phyloP scores from a whole-genome alignment of 2,888 invertebrate species.

The Diloba caeruleocephala region DNA sequence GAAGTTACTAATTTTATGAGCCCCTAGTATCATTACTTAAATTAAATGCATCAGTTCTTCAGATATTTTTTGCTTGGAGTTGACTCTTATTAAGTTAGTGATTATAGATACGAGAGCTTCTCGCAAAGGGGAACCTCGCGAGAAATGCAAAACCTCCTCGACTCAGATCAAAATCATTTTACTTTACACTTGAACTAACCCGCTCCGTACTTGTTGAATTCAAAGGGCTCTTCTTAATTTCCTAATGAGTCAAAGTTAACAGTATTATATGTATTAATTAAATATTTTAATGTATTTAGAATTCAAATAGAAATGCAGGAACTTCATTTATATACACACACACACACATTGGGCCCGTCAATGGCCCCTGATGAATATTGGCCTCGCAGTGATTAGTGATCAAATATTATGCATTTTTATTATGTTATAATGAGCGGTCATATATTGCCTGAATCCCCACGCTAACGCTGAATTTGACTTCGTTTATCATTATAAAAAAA shows the following conservation, averaged over 20 bases:
- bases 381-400: no score
- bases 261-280: background rate
- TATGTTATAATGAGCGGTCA: no score
- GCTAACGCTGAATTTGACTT: no score
- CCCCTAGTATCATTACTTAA: conserved; percentile 68
- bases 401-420: no score
- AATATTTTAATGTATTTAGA: no score
- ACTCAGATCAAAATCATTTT: conserved; percentile 75
- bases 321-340: no score
- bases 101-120: conserved; percentile 63
- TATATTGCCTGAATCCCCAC: no score
- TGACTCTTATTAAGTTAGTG: conserved; percentile 78
- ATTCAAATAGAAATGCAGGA: no score
- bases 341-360: no score
- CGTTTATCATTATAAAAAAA: no score
- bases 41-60: conserved; percentile 78
- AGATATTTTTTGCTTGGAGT: conserved; percentile 75
- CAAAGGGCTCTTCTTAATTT: conserved; percentile 53
- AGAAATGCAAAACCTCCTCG: conserved; percentile 63
- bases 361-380: no score
- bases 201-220: conserved; percentile 62
- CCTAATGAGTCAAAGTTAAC: conserved; percentile 52
- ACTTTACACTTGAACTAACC: conserved; percentile 71
- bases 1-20: conserved; percentile 67
- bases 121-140: conserved; percentile 32